Conservation (phyloP, 2,888 invertebrate genomes). For the Eupithecia subfuscata region DNA sequence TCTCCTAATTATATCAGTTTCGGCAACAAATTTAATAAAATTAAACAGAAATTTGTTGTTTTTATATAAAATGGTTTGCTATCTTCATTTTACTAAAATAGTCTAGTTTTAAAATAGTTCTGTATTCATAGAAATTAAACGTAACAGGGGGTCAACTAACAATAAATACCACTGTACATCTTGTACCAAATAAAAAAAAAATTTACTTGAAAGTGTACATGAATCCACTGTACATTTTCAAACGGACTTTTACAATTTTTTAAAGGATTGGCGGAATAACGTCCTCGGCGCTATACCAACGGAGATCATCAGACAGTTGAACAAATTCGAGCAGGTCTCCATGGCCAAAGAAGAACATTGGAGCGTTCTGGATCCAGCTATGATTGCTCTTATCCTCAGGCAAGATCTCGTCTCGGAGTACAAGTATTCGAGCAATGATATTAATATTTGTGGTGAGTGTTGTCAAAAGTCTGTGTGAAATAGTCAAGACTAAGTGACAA, state of each 20-base stretch:
- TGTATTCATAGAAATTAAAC: too few species aligned
- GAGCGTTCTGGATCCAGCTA: slow-evolving; percentile 69
- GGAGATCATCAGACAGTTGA: slow-evolving; percentile 65
- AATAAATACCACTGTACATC: too few species aligned
- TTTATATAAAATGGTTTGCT: too few species aligned
- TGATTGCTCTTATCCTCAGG: slow-evolving; percentile 58
- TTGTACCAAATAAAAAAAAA: too few species aligned
- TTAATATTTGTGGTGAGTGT: slow-evolving; percentile 66
- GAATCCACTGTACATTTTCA: not conserved
- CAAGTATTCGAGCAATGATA: slow-evolving; percentile 67
- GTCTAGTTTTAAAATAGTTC: too few species aligned
- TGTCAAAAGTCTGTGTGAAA: not conserved
- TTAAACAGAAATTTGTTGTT: too few species aligned
- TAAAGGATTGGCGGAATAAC: slow-evolving; percentile 66
- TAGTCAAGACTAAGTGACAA: too few species aligned
- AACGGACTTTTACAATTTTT: slow-evolving; percentile 10
- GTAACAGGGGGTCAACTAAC: too few species aligned
- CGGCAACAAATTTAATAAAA: too few species aligned
- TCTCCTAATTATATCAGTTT: too few species aligned
- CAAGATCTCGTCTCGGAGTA: slow-evolving; percentile 66
- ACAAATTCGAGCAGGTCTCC: slow-evolving; percentile 63
- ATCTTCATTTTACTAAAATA: too few species aligned
- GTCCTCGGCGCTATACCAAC: slow-evolving; percentile 64
- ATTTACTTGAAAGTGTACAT: not conserved
- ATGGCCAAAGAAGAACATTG: slow-evolving; percentile 53